phyloP scores from a whole-genome alignment of 2,888 invertebrate genomes.

The Torymus texanus region DNA sequence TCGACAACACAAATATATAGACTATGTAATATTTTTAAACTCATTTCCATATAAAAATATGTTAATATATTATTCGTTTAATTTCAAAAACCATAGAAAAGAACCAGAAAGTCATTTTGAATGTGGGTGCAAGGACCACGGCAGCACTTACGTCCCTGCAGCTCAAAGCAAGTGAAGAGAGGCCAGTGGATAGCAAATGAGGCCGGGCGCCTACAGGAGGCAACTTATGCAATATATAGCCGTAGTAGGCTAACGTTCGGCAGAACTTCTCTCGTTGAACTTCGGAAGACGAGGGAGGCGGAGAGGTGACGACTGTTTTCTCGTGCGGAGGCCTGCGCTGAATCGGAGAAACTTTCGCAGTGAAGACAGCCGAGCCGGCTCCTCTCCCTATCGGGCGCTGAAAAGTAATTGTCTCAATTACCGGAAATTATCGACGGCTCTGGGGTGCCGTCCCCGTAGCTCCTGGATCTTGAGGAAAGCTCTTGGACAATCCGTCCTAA shows the following conservation, averaged over 20 bases:
- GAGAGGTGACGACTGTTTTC: slow-evolving; percentile 3
- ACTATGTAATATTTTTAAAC: too few species aligned
- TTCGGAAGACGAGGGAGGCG: not conserved
- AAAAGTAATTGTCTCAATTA: slow-evolving; percentile 47
- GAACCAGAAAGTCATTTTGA: too few species aligned
- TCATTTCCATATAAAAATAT: too few species aligned
- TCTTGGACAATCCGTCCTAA: slow-evolving; percentile 29
- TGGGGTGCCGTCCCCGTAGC: not conserved
- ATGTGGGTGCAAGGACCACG: too few species aligned
- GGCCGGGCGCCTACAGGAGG: not conserved
- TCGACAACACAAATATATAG: too few species aligned
- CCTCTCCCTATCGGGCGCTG: not conserved
- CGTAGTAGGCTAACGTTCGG: not conserved
- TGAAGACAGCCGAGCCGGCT: not conserved
- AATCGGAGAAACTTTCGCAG: slow-evolving; percentile 25
- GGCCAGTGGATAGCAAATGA: too few species aligned
- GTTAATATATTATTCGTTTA: too few species aligned
- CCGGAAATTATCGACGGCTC: slow-evolving; percentile 27
- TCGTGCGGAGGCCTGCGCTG: not conserved
- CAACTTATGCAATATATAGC: not conserved
- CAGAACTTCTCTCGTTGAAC: slow-evolving; percentile 31
- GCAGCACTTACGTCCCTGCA: too few species aligned
- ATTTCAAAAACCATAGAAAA: too few species aligned
- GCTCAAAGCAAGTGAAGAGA: too few species aligned
- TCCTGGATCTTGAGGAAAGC: not conserved